Conservation (phyloP, 2,888 invertebrate species). For the Alcis repandata region DNA sequence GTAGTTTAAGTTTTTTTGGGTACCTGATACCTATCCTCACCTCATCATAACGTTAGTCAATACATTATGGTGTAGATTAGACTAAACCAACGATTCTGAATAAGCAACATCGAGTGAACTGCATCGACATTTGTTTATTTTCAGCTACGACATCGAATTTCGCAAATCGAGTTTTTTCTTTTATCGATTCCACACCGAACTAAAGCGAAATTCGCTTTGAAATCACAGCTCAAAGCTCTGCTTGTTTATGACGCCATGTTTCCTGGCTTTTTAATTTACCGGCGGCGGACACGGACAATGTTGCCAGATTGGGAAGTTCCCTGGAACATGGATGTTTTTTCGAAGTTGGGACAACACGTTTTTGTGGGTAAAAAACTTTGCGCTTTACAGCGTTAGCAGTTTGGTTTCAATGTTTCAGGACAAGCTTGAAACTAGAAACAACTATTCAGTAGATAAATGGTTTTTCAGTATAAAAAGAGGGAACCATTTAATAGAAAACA, state of each 20-base stretch:
- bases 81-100: too few relatives aligned
- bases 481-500: too few relatives aligned
- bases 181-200: slow-evolving; percentile 11
- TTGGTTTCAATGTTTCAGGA: neutral
- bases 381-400: slow-evolving; percentile 4
- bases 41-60: too few relatives aligned
- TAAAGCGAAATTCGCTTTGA: slow-evolving; percentile 21
- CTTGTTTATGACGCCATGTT: slow-evolving; percentile 46
- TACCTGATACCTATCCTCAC: too few relatives aligned
- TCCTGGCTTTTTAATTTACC: slow-evolving; percentile 48
- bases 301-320: slow-evolving; percentile 29
- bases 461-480: too few relatives aligned
- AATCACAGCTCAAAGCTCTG: slow-evolving; percentile 42
- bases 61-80: too few relatives aligned
- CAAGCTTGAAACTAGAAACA: neutral
- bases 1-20: too few relatives aligned
- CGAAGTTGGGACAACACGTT: slow-evolving; percentile 4
- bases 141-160: neutral
- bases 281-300: slow-evolving; percentile 27
- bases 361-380: slow-evolving; percentile 26
- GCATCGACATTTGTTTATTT: too few relatives aligned
- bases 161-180: neutral
- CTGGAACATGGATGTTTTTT: slow-evolving; percentile 10
- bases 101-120: too few relatives aligned
- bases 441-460: neutral